phyloP scores from a whole-genome alignment of 2,888 invertebrate genomes.

The Deladenus siricidicola region DNA sequence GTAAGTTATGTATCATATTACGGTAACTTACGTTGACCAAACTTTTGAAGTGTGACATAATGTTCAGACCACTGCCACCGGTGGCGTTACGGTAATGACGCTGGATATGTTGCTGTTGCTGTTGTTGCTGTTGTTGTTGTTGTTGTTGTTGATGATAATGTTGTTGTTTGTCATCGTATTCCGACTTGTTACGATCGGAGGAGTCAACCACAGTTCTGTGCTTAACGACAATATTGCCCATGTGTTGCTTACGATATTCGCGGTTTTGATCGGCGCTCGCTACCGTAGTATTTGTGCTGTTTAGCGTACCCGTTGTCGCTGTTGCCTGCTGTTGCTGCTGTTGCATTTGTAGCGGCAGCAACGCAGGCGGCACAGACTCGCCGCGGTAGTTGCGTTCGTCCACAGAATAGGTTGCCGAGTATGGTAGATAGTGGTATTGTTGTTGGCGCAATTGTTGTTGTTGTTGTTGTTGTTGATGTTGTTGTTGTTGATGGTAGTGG shows the following conservation, averaged over 20 bases:
- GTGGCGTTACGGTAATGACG: slow-evolving; percentile 2
- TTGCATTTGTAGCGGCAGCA: neutral
- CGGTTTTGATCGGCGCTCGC: neutral
- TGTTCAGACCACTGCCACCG: slow-evolving; percentile 12
- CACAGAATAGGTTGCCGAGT: neutral
- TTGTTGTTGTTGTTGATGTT: neutral
- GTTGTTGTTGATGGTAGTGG: neutral
- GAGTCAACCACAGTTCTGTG: neutral
- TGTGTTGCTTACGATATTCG: neutral
- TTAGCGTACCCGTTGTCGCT: neutral
- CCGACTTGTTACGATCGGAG: too few relatives aligned
- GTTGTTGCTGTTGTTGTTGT: neutral
- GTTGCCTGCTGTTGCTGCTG: neutral
- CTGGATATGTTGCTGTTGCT: neutral
- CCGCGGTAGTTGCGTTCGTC: neutral
- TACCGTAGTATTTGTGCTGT: neutral
- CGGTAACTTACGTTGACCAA: slow-evolving; percentile 44
- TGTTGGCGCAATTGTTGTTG: neutral
- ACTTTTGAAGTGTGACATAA: slow-evolving; percentile 47
- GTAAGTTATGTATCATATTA: too few relatives aligned
- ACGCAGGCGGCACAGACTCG: neutral
- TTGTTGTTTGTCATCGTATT: neutral
- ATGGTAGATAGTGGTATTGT: neutral
- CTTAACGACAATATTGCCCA: too few relatives aligned
- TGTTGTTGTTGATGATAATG: slow-evolving; percentile 2